Evolutionary conservation across 2,113 vertebrate genomes (phyloP).

Genomic region (Ondatra zibethicus): DNA sequence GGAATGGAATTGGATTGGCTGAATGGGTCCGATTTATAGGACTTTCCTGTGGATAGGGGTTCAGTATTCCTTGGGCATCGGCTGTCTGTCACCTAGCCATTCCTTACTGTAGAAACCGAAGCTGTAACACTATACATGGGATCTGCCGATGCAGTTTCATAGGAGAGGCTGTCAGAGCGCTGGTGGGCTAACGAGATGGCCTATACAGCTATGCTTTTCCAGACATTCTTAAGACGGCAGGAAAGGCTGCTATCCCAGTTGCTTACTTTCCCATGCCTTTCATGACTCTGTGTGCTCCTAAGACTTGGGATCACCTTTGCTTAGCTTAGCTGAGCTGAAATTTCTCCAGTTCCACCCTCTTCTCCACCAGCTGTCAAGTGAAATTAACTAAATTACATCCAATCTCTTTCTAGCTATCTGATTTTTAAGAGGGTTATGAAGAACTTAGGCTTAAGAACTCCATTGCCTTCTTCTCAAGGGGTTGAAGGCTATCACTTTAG

Average conservation of each 20-base stretch:
- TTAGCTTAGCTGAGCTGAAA: background rate
- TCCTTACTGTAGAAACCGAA: background rate
- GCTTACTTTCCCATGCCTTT: background rate
- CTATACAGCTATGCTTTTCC: background rate
- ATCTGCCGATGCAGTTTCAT: background rate
- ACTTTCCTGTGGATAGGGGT: background rate
- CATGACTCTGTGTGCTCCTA: background rate
- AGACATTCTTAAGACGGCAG: background rate
- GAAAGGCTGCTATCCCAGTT: background rate
- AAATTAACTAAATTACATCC: conserved; percentile 28
- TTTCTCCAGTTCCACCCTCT: background rate
- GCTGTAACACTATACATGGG: background rate
- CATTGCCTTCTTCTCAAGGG: background rate
- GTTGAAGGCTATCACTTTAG: background rate
- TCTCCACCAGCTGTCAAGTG: background rate
- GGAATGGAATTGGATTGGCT: background rate
- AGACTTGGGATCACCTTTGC: background rate
- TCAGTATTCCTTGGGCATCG: background rate
- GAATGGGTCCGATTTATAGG: background rate
- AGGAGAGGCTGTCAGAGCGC: background rate
- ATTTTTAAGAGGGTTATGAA: conserved; percentile 36
- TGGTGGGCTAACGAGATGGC: background rate
- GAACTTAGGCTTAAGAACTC: background rate
- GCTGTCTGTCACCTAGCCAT: background rate
- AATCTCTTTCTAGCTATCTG: background rate